Conservation (phyloP, 2,113 vertebrate genomes). For the Heterocephalus glaber region DNA sequence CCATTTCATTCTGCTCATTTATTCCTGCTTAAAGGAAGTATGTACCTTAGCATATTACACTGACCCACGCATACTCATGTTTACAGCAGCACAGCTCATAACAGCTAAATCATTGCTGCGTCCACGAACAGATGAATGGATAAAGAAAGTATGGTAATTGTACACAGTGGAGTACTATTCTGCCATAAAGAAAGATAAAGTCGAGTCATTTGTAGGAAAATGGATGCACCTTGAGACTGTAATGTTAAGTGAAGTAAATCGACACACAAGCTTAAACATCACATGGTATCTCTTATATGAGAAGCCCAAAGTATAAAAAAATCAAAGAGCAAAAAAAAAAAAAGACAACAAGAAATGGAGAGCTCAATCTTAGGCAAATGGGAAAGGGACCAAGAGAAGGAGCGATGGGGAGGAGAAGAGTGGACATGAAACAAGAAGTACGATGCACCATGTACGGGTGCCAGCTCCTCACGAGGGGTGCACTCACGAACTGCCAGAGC, state of each 20-base stretch:
- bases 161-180: neutral
- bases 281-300: neutral
- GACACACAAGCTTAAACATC: neutral
- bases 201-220: neutral
- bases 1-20: neutral
- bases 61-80: neutral
- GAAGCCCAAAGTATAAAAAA: neutral
- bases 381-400: neutral
- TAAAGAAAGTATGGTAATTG: neutral
- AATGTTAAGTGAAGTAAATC: neutral
- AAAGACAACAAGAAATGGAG: neutral
- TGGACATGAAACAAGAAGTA: neutral
- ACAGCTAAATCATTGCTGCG: neutral
- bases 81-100: neutral
- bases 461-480: neutral
- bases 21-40: neutral
- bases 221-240: neutral
- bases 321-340: neutral
- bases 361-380: neutral
- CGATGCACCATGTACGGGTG: neutral
- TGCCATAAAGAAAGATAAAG: neutral
- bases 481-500: neutral
- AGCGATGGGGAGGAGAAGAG: neutral
- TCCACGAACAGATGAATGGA: neutral
- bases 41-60: neutral